A percentile compares a stretch with the other conserved stretches of the same genome.
These are phyloP conservation scores for Pyrrhosoma nymphula DNA, from an alignment of 2,888 invertebrate genomes.

Conservation along the genomic window DNA sequence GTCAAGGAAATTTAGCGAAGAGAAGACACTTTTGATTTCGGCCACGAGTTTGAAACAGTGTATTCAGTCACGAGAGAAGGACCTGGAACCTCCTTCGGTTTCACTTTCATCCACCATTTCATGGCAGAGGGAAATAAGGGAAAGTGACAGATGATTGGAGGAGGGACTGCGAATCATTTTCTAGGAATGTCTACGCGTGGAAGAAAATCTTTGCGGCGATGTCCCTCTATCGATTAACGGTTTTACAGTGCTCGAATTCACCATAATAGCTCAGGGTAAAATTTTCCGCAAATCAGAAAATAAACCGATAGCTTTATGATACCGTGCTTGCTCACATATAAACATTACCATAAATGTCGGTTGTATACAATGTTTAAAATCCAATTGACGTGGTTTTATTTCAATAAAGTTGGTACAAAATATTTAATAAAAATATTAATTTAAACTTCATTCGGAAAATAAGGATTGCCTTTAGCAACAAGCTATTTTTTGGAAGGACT, in stretches of 20 bases:
- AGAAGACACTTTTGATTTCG: not conserved
- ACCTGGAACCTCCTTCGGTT: not conserved
- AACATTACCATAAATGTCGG: no score
- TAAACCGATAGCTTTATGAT: no score
- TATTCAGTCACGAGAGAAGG: not conserved
- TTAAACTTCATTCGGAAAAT: no score
- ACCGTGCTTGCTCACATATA: no score
- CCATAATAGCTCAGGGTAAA: not conserved
- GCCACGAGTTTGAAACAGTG: not conserved
- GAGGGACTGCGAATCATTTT: not conserved
- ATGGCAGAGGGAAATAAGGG: not conserved
- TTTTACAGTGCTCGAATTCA: not conserved
- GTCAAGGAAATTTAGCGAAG: not conserved
- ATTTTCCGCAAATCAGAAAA: no score
- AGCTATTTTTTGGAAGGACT: no score
- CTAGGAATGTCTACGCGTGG: not conserved
- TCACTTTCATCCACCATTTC: not conserved
- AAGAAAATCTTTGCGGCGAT: not conserved
- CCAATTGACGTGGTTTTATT: no score
- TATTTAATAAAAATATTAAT: no score
- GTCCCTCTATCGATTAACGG: not conserved
- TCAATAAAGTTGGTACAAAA: no score
- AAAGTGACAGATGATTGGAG: slow-evolving; percentile 14
- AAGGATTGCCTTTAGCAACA: not conserved
- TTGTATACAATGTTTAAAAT: no score